Evolutionary conservation across 2,888 invertebrate species (phyloP), one percentile per base, ranked within the genome.

Genomic region (Rhopalosiphum nymphaeae): DNA sequence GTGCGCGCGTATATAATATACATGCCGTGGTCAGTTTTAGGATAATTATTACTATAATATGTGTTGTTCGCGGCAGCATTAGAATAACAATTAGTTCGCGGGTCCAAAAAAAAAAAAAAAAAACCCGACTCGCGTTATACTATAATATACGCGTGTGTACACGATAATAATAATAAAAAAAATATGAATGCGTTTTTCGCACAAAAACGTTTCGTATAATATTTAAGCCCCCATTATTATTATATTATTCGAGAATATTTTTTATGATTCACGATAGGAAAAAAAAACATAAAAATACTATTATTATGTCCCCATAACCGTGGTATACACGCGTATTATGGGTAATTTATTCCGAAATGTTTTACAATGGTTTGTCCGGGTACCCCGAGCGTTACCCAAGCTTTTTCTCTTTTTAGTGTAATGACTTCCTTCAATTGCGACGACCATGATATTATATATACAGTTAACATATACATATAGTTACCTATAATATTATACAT

Each of bases 331-430:
- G n/a, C 57, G 29, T 53, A 53, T 53, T 56, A 85, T 56, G 85
- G 44, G 85, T 91, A 91, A 85, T 91, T 85, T 91, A 91, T 85
- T 90, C 42, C n/a, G 78, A 85, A 91, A 56, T 56, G 53, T 91
- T 85, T 16, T 56, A 91, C 85, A 57, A 85, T 57, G 85, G 16
- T 56, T 85, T 85, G 78, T 78, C 85, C 29, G 44, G 91, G 42
- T 56, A 56, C 29, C 21, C n/a, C 91, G 29, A 56, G 10, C n/a
- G 16, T 56, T 85, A 29, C 9, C 13, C 84, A 25, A 9, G 56
- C 21, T 85, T 85, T 85, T 85, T 44, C 44, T 91, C 44, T 53
- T 85, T 85, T 42, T 36, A 25, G 25, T 46, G 91, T 57, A 57
- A 91, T n/a, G 46, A 85, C 85, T 57, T 46, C 49, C 42, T 91